Conservation (phyloP, 2,888 invertebrate species). For the Sympetrum striolatum region DNA sequence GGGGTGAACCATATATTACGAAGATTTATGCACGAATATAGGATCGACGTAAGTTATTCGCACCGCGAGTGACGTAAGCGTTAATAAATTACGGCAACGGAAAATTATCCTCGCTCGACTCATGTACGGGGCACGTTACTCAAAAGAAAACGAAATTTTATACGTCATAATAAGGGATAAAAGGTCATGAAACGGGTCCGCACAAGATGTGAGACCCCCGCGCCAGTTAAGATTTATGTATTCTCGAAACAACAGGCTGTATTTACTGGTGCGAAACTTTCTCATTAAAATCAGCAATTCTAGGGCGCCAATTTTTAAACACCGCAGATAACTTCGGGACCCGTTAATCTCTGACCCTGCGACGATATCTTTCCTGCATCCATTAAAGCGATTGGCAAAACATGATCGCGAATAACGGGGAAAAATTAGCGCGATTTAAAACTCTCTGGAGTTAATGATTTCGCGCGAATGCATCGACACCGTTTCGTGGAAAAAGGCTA, state of each 20-base stretch:
- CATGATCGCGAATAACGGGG: not conserved
- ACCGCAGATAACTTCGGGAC: too few relatives aligned
- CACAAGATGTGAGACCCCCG: not conserved
- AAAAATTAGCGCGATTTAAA: not conserved
- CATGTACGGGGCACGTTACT: not conserved
- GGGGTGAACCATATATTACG: too few relatives aligned
- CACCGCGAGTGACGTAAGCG: too few relatives aligned
- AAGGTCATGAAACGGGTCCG: not conserved
- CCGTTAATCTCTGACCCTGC: too few relatives aligned
- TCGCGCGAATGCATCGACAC: not conserved
- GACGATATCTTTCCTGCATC: too few relatives aligned
- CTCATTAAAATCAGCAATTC: not conserved
- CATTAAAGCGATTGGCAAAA: not conserved
- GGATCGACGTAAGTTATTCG: too few relatives aligned
- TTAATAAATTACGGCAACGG: too few relatives aligned
- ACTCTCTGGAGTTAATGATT: not conserved
- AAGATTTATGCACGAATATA: too few relatives aligned
- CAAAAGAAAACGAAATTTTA: not conserved
- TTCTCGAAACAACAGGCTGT: not conserved
- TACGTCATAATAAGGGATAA: not conserved
- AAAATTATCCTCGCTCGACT: too few relatives aligned
- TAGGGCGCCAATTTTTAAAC: too few relatives aligned
- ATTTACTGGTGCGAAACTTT: not conserved
- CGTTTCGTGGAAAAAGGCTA: not conserved
- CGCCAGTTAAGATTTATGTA: not conserved